These are phyloP conservation scores for Notodonta dromedarius DNA, from an alignment of 2,888 invertebrate species.

Conservation along the genomic window DNA sequence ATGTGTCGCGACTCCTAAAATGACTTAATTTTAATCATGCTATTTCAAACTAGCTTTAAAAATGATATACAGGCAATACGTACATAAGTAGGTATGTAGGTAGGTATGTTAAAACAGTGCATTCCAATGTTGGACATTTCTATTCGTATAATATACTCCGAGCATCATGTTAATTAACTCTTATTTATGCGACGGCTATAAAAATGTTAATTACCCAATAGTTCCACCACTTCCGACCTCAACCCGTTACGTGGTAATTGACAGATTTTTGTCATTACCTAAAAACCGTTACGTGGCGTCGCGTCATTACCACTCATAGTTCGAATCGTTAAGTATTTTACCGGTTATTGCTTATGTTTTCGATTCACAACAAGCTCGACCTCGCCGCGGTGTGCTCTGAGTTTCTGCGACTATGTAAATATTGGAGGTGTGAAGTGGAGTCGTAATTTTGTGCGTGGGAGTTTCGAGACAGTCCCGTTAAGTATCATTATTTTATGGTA, in stretches of 20 bases:
- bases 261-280: constrained; percentile 23
- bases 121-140: not conserved
- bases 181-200: constrained; percentile 2
- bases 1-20: too few species aligned
- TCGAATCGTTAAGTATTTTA: constrained; percentile 44
- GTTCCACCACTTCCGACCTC: not conserved
- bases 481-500: not conserved
- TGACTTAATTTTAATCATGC: too few species aligned
- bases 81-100: too few species aligned
- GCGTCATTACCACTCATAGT: constrained; percentile 34
- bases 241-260: constrained; percentile 24
- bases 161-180: not conserved
- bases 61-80: too few species aligned
- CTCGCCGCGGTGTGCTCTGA: constrained; percentile 5
- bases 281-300: constrained; percentile 34
- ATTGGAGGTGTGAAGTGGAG: constrained; percentile 14
- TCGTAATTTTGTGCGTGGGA: constrained; percentile 25
- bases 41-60: too few species aligned
- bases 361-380: constrained; percentile 27
- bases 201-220: constrained; percentile 7
- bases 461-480: constrained; percentile 27
- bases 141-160: not conserved
- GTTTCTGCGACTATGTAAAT: constrained; percentile 27
- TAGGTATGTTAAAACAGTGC: too few species aligned
- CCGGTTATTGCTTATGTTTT: constrained; percentile 42